Evolutionary conservation across 2,797 vertebrate species (phyloP), one percentile per base, ranked within the genome.

Genomic region (Spheniscus humboldti): DNA sequence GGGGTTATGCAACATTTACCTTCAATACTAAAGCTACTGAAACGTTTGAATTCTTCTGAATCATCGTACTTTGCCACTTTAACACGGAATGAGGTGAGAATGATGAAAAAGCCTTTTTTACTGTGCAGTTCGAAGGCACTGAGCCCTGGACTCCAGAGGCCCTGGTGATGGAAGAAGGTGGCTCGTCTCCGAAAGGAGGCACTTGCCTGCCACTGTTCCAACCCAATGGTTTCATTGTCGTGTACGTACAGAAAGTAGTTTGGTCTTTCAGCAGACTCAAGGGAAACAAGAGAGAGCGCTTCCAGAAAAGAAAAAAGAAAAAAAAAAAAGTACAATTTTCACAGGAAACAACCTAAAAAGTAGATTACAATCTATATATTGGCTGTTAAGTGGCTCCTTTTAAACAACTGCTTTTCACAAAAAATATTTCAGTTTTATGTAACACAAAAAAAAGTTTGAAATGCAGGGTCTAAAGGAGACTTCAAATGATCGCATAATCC

Each of bases 231-330:
- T 79, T 98, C 98, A 76, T 98, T 97, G 15, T 98, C 97, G 0
- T 98, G 98, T 48, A 99, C 98, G 1, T 96, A 98, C 39, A 99
- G 98, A 97, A 99, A 99, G 97, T 99, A 99, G 98, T 99, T 99
- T 45, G 99, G 99, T 77, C 99, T 99, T 97, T 99, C 99, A 10
- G 99, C 99, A 90, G 99, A 99, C 94, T 99, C 99, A 95, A 99
- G 95, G 7, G 99, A 99, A 96, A 99, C 98, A 69, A 99, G 97
- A 45, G 98, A 98, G 35, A 98, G 90, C 37, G 99, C 99, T 99
- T 95, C 25, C 85, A 96, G 47, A 85, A 59, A 90, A 22, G 28
- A 18, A 74, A 60, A 96, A 66, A 33, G 20, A 37, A 33, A 67
- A 31, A 73, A 31, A 73, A 39, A 39, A 28, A 60, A 6, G 28